Evolutionary conservation across 2,113 vertebrate species (phyloP), one percentile per base, ranked within the genome.

Genomic region (Ciconia stormi): DNA sequence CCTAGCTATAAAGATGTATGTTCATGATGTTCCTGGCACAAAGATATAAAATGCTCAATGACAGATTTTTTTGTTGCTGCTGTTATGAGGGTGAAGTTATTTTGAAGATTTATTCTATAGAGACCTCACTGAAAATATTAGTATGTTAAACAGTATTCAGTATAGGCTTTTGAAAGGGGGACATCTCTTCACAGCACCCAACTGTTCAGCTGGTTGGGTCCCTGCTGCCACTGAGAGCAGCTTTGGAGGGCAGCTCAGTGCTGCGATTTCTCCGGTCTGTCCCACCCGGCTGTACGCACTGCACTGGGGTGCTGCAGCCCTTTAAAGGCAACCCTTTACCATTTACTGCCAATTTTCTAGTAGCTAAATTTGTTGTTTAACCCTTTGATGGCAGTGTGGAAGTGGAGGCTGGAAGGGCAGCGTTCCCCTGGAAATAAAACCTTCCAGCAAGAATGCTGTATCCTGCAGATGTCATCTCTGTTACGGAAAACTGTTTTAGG

Each of bases 261-360:
- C 52, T 61, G 30, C 1, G 2, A 8, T 36, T 40, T 42, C 38
- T 61, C 4, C 55, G 2, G 0, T 12, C 42, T 26, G 25, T 69
- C 36, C 32, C 34, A 20, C 34, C 44, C 2, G 2, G 11, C 44
- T 46, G 36, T 20, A 13, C 0, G 7, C 20, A 1, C 34, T 18
- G 50, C 5, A 1, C n/a, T 42, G 42, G 29, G 46, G 14, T 82
- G 18, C 19, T 61, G 67, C 56, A 53, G 9, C 38, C 38, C 38
- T 38, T 38, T 38, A 38, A 52, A 52, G 38, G 36, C 29, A 46
- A 17, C 34, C 2, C 16, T 63, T 50, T 30, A 44, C 36, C 36
- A 11, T 63, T 62, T 34, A 30, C 44, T 53, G 40, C 46, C 30
- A 2, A 4, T 77, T 71, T 70, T 42, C 44, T 34, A 49, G 20